Base-by-base conservation (phyloP, 2,888 invertebrate species). In the Phengaris alcon region DNA sequence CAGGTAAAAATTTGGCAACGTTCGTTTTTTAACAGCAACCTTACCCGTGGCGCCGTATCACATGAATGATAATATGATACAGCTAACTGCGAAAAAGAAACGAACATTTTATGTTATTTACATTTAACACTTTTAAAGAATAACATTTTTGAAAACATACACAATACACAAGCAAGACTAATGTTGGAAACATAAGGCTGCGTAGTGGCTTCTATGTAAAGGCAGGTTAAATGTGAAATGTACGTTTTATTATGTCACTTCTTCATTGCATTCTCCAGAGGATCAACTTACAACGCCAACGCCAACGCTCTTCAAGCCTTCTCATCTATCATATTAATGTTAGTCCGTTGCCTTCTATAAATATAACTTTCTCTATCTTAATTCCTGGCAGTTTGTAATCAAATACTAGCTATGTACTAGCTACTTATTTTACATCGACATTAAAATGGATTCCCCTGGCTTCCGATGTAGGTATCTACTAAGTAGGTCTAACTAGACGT, bases 1-100 rank as follows among this genome's bases (percentile, higher is more conserved):
- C 72, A 72, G 72, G 72, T 72, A 72, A 72, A 52, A 35, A 70
- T 70, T 70, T 70, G 52, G 35, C 35, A 54, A 72, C 72, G 35
- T 72, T 72, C 72, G 72, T 72, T 72, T 72, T 72, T 72, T 35
- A 72, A 54, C 51, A 12, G 22, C 35, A 35, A 15, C 5, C 44
- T 22, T 52, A 70, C 22, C 70, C 35, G 72, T 6, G 54, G 72
- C 72, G 54, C 54, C 69, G 48, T 72, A 35, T 72, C 35, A 35
- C 64, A 12, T 64, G 6, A 64, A 64, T 12, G 64, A 64, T 64
- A 64, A 64, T 64, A 64, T 35, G 35, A 64, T 64, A 57, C 57
- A 22, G 22, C 59, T 5, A 59, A 59, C 22, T 22, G 22, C 59
- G 22, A 57, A 15, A 59, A 8, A 59, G 59, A 22, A 9, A 59